Evolutionary conservation across 2,113 vertebrate species (phyloP), one percentile per base, ranked within the genome.

Genomic region (Dissostichus mawsoni): DNA sequence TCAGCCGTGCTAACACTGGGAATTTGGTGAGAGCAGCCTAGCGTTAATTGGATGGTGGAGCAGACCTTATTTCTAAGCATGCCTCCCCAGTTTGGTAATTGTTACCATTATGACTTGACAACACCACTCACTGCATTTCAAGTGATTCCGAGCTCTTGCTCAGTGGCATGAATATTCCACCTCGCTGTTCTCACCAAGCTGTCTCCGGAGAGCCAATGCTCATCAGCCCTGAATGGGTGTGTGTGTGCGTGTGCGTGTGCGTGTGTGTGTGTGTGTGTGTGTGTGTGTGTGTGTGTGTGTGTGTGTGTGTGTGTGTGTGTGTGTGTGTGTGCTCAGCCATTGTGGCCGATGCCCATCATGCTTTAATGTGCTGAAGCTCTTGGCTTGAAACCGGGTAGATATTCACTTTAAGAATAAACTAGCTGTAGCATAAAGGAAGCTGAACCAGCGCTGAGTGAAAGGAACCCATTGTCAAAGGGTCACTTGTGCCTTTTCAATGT

Each of bases 141-240:
- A 88, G 80, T 62, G 77, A 81, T 80, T 89, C 81, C 72, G 36
- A 76, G 77, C 75, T 73, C 64, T 74, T 90, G 93, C 81, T 92
- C 89, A 92, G 83, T 92, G 92, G 88, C 91, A 92, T 87, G 84
- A 83, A 93, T 94, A 93, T 94, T 94, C 91, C 91, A 93, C 90
- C 89, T 92, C 90, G 81, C 77, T 90, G 90, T 92, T 89, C 86
- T 85, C 83, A 74, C 76, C 82, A 66, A 85, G 76, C 82, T 85
- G 90, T 92, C 93, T 90, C 92, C 73, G 6, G 91, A 89, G 91
- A 91, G 69, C 52, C 68, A 51, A 77, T 33, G 88, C 82, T 92
- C 89, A 89, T 91, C 90, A 76, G 78, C 81, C 84, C 89, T 85
- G 85, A 90, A 89, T 89, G 81, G 66, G 74, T n/a, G 70, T n/a